phyloP scores from a whole-genome alignment of 2,113 vertebrate genomes.

The Zeus faber region DNA sequence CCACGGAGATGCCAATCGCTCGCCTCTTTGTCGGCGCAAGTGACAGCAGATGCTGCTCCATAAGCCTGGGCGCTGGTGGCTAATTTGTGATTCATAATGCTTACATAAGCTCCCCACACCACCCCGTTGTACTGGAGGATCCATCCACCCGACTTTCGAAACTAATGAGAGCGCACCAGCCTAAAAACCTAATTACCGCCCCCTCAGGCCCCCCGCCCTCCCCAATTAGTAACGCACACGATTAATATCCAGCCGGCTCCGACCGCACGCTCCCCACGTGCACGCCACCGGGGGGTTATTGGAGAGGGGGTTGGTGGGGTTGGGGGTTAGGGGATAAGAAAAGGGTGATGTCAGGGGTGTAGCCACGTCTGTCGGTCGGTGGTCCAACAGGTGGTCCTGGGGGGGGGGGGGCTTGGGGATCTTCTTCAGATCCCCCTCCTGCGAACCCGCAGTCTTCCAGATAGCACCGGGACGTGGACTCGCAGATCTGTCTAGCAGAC shows the following conservation, averaged over 20 bases:
- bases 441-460: background rate
- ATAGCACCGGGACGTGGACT: conserved; percentile 34
- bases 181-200: conserved; percentile 44
- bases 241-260: too few species aligned
- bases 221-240: too few species aligned
- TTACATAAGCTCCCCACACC: conserved; percentile 28
- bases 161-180: conserved; percentile 32
- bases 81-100: conserved; percentile 39
- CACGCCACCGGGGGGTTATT: conserved; percentile 9
- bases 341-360: conserved; percentile 20
- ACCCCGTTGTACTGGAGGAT: conserved; percentile 22
- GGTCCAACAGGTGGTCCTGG: conserved; percentile 67
- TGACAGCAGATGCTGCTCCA: too few species aligned
- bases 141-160: conserved; percentile 25
- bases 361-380: conserved; percentile 39
- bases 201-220: background rate
- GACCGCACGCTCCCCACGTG: conserved; percentile 1
- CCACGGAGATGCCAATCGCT: too few species aligned
- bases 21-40: too few species aligned
- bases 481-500: conserved; percentile 71
- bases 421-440: background rate
- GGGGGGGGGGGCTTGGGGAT: too few species aligned
- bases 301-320: conserved; percentile 2
- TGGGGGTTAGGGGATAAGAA: conserved; percentile 17
- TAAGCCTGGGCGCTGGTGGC: background rate